phyloP scores from a whole-genome alignment of 2,113 vertebrate species.

The Phaetusa simplex region DNA sequence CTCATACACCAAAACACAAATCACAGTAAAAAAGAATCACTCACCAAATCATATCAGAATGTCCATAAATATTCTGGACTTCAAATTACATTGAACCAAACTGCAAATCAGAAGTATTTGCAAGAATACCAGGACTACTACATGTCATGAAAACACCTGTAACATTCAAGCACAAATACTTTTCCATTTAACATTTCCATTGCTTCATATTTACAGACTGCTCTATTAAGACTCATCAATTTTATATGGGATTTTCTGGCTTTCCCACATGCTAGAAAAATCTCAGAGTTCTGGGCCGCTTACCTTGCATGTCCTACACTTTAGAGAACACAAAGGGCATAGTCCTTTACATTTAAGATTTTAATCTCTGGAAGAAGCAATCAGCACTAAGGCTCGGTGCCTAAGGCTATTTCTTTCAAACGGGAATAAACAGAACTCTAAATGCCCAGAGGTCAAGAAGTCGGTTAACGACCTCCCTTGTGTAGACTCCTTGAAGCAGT shows the following conservation, averaged over 20 bases:
- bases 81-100: neutral
- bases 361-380: constrained; percentile 32
- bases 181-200: neutral
- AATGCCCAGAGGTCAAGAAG: neutral
- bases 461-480: neutral
- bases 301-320: neutral
- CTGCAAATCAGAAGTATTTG: neutral
- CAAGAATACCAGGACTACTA: neutral
- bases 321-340: neutral
- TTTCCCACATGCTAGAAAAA: neutral
- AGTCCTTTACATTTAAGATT: constrained; percentile 19
- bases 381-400: neutral
- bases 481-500: neutral
- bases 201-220: neutral
- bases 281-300: neutral
- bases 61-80: neutral
- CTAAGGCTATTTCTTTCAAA: constrained; percentile 38
- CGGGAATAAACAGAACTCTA: neutral
- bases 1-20: neutral
- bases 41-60: neutral
- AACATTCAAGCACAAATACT: neutral
- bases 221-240: neutral
- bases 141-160: neutral
- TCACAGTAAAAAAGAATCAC: neutral
- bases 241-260: neutral